Evolutionary conservation across 2,797 vertebrate genomes (phyloP), one percentile per base, ranked within the genome.

Genomic region (Mionectes olivaceus): DNA sequence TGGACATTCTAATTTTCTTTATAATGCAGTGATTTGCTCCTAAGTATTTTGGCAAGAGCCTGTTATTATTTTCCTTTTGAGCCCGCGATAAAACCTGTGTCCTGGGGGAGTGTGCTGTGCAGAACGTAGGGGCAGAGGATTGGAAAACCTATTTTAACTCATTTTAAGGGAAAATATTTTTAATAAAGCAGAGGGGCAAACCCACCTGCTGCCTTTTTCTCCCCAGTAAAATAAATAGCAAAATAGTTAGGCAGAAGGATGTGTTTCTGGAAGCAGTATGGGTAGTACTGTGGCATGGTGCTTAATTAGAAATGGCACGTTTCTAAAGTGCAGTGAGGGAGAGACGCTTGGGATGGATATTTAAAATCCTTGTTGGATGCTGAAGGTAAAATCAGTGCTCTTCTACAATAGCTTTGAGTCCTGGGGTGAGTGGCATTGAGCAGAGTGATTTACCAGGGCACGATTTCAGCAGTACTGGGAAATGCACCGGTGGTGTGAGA

Each of bases 1-100:
- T 87, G 82, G 89, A 86, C 46, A 12, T 53, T 85, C 87, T 93
- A 13, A 89, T 96, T 95, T 96, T 91, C 88, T 86, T 87, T 79
- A 64, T 60, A 86, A 61, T 15, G 43, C 59, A 46, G 39, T 59
- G 73, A 92, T 95, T 92, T 95, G 39, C 65, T 91, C 37, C 25
- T 33, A 69, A 93, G 70, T 78, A 68, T 91, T 92, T 93, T 92
- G 92, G 75, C 91, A 92, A 82, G 63, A n/a, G 11, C 35, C 65
- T 80, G 75, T 68, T 87, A 46, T 93, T 92, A 86, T 89, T 91
- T 95, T 84, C 47, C 64, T 69, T 87, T 53, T 73, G 82, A 86
- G 52, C 41, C 61, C 46, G 41, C 73, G 87, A 57, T 91, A 86
- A 93, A 95, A 83, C 43, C 25, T 41, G 39, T 1, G 0, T 88